A percentile compares a stretch with the other conserved stretches of the same genome.
phyloP scores from a whole-genome alignment of 2,888 invertebrate species.

The Stenolophus ochropezus region DNA sequence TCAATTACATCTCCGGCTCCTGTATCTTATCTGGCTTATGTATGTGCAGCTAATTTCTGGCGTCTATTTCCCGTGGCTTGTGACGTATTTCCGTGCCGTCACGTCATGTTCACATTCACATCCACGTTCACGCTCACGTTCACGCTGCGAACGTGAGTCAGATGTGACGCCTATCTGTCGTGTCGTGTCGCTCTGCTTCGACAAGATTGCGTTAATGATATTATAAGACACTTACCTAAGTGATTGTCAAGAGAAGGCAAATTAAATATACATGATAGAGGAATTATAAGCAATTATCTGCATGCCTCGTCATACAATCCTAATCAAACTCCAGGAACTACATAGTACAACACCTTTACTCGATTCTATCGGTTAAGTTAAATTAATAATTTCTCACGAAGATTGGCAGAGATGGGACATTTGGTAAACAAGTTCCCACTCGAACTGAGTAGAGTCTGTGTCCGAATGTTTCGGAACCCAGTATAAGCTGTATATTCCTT shows the following conservation, averaged over 20 bases:
- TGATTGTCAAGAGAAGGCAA: neutral
- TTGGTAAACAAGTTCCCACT: no score
- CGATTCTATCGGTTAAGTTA: no score
- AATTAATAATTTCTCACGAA: no score
- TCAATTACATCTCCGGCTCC: no score
- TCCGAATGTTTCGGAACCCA: no score
- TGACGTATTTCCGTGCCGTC: neutral
- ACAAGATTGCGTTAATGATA: neutral
- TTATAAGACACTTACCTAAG: neutral
- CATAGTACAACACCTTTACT: no score
- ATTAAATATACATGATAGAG: neutral
- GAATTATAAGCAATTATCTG: neutral
- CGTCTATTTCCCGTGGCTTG: neutral
- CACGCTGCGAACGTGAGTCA: neutral
- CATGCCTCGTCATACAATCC: no score
- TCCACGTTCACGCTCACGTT: neutral
- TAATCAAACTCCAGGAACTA: no score
- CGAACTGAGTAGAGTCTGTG: no score
- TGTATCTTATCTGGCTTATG: no score
- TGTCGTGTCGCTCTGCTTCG: neutral
- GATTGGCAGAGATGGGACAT: no score
- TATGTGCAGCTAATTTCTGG: neutral
- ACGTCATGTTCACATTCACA: neutral
- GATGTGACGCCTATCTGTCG: neutral
- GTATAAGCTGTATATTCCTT: no score